Base-by-base conservation (phyloP, 1,140 invertebrate species). In the Aphis craccivora region DNA sequence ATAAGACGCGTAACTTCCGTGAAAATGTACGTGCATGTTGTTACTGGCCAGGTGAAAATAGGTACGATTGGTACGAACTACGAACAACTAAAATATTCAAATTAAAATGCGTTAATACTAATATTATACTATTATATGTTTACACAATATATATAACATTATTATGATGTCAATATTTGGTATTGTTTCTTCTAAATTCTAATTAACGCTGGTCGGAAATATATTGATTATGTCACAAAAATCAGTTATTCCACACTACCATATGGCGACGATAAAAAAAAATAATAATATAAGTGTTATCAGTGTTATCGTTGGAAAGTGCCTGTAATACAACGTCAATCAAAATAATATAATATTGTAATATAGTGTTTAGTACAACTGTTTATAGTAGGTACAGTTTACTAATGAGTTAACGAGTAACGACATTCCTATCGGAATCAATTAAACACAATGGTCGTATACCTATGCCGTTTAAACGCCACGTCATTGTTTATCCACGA, bases 401-500 rank as follows among this genome's bases (percentile, higher is more conserved):
- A 76, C 60, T 76, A 18, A 76, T n/a, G 30, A 76, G 60, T 76
- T 76, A 23, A 76, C 60, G 18, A 76, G 30, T n/a, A 76, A 76
- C 60, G 60, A 76, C 60, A 76, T 76, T 76, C 60, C 60, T 30
- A 86, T 43, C 84, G 43, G 84, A 87, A 45, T 87, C 43, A 87
- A 88, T 51, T 88, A 88, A 88, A 51, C 18, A 51, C 30, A 51
- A 48, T 88, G 18, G 35, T 48, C 45, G 30, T 51, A 88, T 87
- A 88, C 14, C 45, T n/a, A 51, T 14, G 35, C n/a, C 87, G 45
- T 9, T 53, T 88, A 51, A 88, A 88, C 87, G 87, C 45, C 20
- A 48, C 87, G 87, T 53, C 87, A 88, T 88, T 88, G 87, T 88
- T 88, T 88, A 37, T 88, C n/a, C 87, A 48, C 40, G 11, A 25